Base-by-base conservation (phyloP, 1,140 invertebrate species). In the Asobara japonica region DNA sequence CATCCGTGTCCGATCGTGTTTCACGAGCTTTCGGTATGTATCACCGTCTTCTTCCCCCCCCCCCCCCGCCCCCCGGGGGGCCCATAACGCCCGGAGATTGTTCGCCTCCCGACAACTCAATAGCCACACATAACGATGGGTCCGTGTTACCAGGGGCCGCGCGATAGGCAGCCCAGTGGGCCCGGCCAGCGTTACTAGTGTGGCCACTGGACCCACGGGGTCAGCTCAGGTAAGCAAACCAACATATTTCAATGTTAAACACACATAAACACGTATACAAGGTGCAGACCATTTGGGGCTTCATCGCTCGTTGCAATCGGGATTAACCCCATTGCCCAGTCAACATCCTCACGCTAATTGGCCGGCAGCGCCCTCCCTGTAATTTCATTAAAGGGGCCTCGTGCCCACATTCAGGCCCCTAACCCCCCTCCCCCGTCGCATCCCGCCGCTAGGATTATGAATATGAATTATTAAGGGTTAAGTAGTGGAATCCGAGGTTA, bases 271-370 rank as follows among this genome's bases (percentile, higher is more conserved):
- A 65, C 31, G 31, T 45, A 51, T 45, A n/a, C n/a, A n/a, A n/a
- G n/a, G n/a, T n/a, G n/a, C n/a, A n/a, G n/a, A n/a, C n/a, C n/a
- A 30, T 48, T 29, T 45, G 13, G 41, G 13, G 16, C 20, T 22
- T 25, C 51, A 27, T 56, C 51, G 51, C 5, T 56, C 22, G 4
- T 22, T 18, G 25, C 22, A 56, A 27, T 56, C 51, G 51, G 51
- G 41, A 20, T 11, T 30, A 10, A 67, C 36, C 56, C 38, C 33
- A 67, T 66, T 66, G 62, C 65, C 48, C n/a, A 56, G 74, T 82
- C 80, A 74, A 81, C 78, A 82, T 83, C 82, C 82, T 83, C 79
- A 83, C 82, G 78, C 80, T 83, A 83, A 84, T 82, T 83, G 80
- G 81, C 79, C 80, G 76, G 72, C 82, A 79, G 78, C 72, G 72